Evolutionary conservation across 2,888 invertebrate species (phyloP).

Genomic region (Cordilura impudica): DNA sequence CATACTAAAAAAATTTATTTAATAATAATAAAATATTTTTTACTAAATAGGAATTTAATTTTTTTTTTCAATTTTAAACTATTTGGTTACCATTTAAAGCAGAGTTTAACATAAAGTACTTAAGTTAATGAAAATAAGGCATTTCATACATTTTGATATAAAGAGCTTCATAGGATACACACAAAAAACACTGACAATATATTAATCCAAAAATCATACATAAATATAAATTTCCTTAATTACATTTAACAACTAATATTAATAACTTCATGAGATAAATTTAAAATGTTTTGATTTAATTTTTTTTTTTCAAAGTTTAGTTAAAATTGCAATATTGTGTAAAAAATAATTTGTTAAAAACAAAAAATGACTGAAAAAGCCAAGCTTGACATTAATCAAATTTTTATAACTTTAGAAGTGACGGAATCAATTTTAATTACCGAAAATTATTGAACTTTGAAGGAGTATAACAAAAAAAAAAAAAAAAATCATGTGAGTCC

Average conservation of each 20-base stretch:
- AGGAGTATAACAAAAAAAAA: no score
- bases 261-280: background rate
- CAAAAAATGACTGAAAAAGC: no score
- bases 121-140: slow-evolving; percentile 47
- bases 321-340: no score
- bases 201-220: background rate
- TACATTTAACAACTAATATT: slow-evolving; percentile 13
- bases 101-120: slow-evolving; percentile 33
- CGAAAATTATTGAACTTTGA: no score
- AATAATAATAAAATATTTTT: slow-evolving; percentile 50
- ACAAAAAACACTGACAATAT: background rate
- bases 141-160: slow-evolving; percentile 33
- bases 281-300: background rate
- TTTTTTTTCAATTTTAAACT: slow-evolving; percentile 7
- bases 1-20: slow-evolving; percentile 51
- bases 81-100: slow-evolving; percentile 27
- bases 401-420: no score
- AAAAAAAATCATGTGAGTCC: no score
- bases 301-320: background rate
- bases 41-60: slow-evolving; percentile 59
- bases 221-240: background rate
- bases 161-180: background rate
- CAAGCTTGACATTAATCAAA: no score
- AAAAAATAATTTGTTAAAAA: background rate
- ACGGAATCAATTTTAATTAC: no score